Evolutionary conservation across 2,888 invertebrate species (phyloP).

Genomic region (Opisthograptis luteolata): DNA sequence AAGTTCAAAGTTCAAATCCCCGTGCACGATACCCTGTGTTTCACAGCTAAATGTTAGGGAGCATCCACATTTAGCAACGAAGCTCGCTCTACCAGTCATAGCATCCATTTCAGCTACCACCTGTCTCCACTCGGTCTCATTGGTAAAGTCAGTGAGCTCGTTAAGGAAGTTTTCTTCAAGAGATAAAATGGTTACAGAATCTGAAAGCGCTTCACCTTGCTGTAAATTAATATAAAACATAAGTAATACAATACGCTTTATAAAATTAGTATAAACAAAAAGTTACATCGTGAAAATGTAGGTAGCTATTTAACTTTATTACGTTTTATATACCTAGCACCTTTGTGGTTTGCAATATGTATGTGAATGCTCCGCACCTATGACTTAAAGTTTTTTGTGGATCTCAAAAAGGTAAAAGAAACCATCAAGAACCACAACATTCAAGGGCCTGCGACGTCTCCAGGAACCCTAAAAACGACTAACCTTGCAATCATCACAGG

Average conservation of each 20-base stretch:
- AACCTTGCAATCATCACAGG: constrained; percentile 49
- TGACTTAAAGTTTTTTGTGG: too few relatives aligned
- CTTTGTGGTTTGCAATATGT: too few relatives aligned
- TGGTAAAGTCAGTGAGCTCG: constrained; percentile 60
- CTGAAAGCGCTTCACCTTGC: constrained; percentile 56
- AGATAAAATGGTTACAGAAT: constrained; percentile 54
- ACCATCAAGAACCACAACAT: too few relatives aligned
- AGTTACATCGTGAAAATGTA: too few relatives aligned
- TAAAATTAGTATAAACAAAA: too few relatives aligned
- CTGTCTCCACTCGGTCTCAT: constrained; percentile 56
- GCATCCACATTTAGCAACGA: constrained; percentile 57
- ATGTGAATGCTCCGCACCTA: too few relatives aligned
- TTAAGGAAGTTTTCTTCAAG: constrained; percentile 64
- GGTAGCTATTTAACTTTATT: too few relatives aligned
- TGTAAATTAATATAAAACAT: constrained; percentile 32
- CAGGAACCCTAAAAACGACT: too few relatives aligned
- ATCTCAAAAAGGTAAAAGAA: too few relatives aligned
- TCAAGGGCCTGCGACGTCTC: too few relatives aligned
- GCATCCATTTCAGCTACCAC: constrained; percentile 46
- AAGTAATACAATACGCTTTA: background rate
- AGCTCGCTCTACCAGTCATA: constrained; percentile 53
- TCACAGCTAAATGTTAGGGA: constrained; percentile 51
- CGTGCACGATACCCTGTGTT: constrained; percentile 49
- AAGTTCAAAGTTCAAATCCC: constrained; percentile 50
- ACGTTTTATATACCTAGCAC: too few relatives aligned